Evolutionary conservation across 2,797 vertebrate genomes (phyloP).

Genomic region (Oreortyx pictus): DNA sequence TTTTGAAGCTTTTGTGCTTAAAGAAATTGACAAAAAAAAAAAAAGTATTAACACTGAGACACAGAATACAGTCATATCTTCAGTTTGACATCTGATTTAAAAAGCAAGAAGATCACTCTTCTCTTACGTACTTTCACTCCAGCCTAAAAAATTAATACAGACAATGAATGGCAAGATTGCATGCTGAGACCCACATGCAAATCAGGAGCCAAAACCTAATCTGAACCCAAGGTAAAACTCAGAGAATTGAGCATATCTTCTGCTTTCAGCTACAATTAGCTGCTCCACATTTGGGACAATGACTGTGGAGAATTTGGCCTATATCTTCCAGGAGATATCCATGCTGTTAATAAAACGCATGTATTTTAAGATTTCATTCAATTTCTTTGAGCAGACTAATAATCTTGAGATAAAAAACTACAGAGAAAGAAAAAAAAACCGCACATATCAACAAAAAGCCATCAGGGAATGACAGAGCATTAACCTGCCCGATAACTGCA

Average conservation of each 20-base stretch:
- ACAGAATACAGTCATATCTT: background rate
- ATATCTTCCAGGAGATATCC: conserved; percentile 13
- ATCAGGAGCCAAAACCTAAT: background rate
- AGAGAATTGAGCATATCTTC: background rate
- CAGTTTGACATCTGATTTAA: background rate
- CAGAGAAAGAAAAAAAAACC: background rate
- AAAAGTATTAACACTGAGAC: background rate
- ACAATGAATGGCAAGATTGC: background rate
- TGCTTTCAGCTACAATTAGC: background rate
- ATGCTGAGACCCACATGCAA: background rate
- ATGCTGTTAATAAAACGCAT: background rate
- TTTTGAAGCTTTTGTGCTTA: conserved; percentile 7
- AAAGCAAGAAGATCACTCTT: background rate
- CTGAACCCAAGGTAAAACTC: conserved; percentile 4
- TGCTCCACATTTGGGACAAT: background rate
- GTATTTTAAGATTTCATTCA: conserved; percentile 56
- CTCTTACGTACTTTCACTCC: background rate
- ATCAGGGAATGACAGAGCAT: background rate
- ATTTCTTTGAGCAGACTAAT: background rate
- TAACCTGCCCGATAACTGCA: conserved; percentile 39
- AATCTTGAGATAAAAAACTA: conserved; percentile 14
- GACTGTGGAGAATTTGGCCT: conserved; percentile 18
- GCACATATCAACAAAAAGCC: background rate
- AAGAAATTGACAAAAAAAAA: conserved; percentile 13
- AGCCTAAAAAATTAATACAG: background rate